A percentile compares a stretch with the other conserved stretches of the same genome.
These are phyloP conservation scores for Cecidostiba fungosa DNA, from an alignment of 2,888 invertebrate genomes.

Conservation along the genomic window DNA sequence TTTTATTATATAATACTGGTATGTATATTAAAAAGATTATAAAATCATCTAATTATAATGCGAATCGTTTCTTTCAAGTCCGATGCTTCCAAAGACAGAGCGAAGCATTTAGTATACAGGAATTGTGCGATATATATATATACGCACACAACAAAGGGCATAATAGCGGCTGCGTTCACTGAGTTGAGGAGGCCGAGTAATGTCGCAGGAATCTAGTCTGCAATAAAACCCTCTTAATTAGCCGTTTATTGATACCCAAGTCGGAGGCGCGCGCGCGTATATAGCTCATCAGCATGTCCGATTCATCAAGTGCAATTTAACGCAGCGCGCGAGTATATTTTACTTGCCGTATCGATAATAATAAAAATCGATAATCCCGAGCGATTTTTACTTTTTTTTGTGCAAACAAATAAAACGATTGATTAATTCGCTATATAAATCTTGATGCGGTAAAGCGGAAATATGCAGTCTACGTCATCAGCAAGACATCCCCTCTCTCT, in stretches of 20 bases:
- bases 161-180: neutral
- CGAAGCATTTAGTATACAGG: too few relatives aligned
- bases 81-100: conserved; percentile 32
- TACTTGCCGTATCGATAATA: too few relatives aligned
- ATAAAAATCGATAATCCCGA: too few relatives aligned
- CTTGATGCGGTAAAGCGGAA: too few relatives aligned
- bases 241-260: conserved; percentile 67
- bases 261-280: conserved; percentile 33
- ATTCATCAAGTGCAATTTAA: conserved; percentile 66
- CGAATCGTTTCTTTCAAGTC: neutral
- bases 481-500: too few relatives aligned
- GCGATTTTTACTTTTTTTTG: neutral
- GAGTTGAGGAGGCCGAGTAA: conserved; percentile 58
- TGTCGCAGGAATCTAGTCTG: conserved; percentile 62
- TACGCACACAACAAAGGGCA: neutral
- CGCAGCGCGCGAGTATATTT: too few relatives aligned
- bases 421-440: neutral
- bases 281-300: conserved; percentile 58
- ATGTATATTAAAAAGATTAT: too few relatives aligned
- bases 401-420: too few relatives aligned
- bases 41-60: neutral
- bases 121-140: neutral
- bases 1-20: too few relatives aligned
- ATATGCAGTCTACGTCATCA: too few relatives aligned
- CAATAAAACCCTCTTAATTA: conserved; percentile 66